These are phyloP conservation scores for Orchestia grillus DNA, from an alignment of 1,140 invertebrate genomes.

Conservation along the genomic window DNA sequence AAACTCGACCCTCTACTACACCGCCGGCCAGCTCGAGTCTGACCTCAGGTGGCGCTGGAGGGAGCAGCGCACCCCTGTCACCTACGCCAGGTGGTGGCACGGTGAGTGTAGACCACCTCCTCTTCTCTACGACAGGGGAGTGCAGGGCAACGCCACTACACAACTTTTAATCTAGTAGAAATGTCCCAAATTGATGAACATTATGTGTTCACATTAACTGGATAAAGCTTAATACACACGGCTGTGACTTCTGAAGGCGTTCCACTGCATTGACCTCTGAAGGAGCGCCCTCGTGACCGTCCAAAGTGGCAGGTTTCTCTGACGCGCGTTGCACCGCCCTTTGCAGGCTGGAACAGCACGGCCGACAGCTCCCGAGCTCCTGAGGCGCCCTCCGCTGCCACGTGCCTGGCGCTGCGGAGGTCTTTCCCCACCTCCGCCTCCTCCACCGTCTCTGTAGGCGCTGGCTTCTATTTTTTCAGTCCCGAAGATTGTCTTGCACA, in stretches of 20 bases:
- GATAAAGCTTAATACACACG: no score
- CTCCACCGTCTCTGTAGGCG: slow-evolving; percentile 1
- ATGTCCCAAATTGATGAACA: no score
- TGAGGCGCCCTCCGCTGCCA: neutral
- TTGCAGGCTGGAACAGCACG: slow-evolving; percentile 61
- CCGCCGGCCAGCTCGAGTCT: slow-evolving; percentile 47
- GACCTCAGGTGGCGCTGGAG: slow-evolving; percentile 58
- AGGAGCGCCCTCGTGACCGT: neutral
- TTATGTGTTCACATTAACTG: no score
- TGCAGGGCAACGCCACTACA: no score
- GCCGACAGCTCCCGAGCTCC: neutral
- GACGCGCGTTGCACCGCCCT: neutral
- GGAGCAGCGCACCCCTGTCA: neutral
- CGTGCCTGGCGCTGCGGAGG: slow-evolving; percentile 57
- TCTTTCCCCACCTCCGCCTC: slow-evolving; percentile 45
- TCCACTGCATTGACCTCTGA: neutral
- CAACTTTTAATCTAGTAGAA: no score
- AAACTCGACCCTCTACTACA: slow-evolving; percentile 33
- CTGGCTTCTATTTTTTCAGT: slow-evolving; percentile 60
- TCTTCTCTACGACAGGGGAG: neutral
- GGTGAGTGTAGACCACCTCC: slow-evolving; percentile 31
- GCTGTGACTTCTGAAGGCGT: no score
- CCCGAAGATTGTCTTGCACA: slow-evolving; percentile 28
- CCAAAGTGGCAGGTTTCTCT: neutral
- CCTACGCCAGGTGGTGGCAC: slow-evolving; percentile 60